Evolutionary conservation across 2,888 invertebrate genomes (phyloP).

Genomic region (Polydrusus cervinus): DNA sequence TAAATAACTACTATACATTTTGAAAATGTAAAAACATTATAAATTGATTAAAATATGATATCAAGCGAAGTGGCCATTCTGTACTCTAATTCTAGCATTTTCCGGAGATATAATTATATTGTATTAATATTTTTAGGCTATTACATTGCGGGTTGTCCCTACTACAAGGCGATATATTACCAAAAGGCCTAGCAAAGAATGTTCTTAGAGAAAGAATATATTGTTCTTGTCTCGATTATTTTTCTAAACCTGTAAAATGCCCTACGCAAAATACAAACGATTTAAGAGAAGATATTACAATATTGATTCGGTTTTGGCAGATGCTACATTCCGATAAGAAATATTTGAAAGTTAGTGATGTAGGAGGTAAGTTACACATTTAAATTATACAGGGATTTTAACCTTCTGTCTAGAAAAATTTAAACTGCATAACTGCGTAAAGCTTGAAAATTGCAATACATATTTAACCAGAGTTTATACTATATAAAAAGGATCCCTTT

Average conservation of each 20-base stretch:
- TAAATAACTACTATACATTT: too few relatives aligned
- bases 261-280: conserved; percentile 87
- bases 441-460: too few relatives aligned
- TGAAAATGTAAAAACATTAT: too few relatives aligned
- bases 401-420: too few relatives aligned
- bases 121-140: conserved; percentile 73
- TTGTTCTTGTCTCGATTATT: conserved; percentile 95
- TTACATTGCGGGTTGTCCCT: conserved; percentile 93
- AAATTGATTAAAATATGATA: background rate
- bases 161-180: conserved; percentile 93
- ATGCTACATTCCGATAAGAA: conserved; percentile 95
- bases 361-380: conserved; percentile 76
- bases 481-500: too few relatives aligned
- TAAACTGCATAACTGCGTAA: too few relatives aligned
- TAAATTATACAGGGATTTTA: background rate
- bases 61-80: too few relatives aligned
- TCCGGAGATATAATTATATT: too few relatives aligned
- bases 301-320: conserved; percentile 96
- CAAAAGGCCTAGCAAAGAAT: conserved; percentile 90
- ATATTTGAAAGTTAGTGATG: conserved; percentile 87
- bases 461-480: too few relatives aligned
- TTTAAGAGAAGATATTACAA: conserved; percentile 91
- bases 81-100: too few relatives aligned
- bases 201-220: conserved; percentile 96
- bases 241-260: conserved; percentile 91